phyloP scores from a whole-genome alignment of 2,797 vertebrate species.

The Gymnothorax javanicus region DNA sequence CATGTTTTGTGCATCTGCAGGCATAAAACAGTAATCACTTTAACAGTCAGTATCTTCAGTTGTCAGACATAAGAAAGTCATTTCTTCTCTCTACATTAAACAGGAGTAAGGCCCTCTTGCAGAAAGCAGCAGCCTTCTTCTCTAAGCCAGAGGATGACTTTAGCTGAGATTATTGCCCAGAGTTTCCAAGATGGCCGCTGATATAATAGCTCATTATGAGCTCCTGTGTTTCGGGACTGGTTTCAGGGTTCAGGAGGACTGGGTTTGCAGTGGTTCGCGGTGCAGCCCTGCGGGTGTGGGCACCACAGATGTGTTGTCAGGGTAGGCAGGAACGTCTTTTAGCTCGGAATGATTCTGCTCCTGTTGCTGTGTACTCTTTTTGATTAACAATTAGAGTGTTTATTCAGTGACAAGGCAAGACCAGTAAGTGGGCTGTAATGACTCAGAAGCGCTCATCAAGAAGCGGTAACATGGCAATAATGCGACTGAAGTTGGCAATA shows the following conservation, averaged over 20 bases:
- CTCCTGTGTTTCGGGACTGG: not conserved
- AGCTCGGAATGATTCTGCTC: no score
- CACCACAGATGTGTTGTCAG: conserved; percentile 27
- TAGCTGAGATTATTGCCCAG: no score
- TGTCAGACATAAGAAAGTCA: conserved; percentile 55
- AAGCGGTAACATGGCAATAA: no score
- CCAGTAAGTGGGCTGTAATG: no score
- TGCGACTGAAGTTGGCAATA: no score
- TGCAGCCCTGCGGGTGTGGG: conserved; percentile 55
- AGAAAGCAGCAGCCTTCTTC: conserved; percentile 52
- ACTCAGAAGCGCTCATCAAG: no score
- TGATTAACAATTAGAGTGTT: no score
- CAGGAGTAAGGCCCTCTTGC: conserved; percentile 57
- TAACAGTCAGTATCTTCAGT: conserved; percentile 57
- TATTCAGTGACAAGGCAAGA: no score
- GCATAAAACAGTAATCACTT: conserved; percentile 58
- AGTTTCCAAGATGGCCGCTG: no score
- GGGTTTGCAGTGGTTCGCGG: conserved; percentile 55
- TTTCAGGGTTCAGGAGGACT: conserved; percentile 14
- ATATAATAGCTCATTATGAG: not conserved
- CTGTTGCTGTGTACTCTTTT: no score
- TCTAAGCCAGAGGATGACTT: no score
- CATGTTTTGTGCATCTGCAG: conserved; percentile 24
- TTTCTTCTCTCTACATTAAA: conserved; percentile 59
- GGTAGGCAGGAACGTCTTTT: no score